Percentiles rank a stretch among this genome's conserved stretches.
Conservation (phyloP, 2,797 vertebrate species). For the Choloepus didactylus region DNA sequence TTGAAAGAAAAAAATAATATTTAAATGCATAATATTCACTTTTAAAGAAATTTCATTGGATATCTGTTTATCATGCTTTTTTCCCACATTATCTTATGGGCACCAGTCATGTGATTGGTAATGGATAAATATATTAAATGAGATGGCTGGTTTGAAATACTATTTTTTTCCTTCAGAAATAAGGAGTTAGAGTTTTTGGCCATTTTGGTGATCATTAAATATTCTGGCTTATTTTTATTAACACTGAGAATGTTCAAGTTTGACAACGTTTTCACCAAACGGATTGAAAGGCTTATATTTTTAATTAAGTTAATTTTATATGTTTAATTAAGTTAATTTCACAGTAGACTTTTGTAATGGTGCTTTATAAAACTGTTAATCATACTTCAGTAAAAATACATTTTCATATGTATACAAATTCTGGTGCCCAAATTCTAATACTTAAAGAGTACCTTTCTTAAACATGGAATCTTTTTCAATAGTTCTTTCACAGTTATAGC, state of each 20-base stretch:
- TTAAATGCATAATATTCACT: not conserved
- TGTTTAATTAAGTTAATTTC: not conserved
- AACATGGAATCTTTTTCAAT: not conserved
- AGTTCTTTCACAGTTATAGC: not conserved
- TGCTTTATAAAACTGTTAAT: not conserved
- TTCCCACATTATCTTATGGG: not conserved
- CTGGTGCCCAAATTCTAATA: not conserved
- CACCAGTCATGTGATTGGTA: not conserved
- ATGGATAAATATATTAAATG: not conserved
- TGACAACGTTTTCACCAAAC: not conserved
- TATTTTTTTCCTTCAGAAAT: not conserved
- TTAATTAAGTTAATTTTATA: not conserved
- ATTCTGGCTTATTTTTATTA: not conserved
- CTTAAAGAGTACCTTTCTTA: not conserved
- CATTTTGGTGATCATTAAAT: not conserved
- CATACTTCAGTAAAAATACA: not conserved
- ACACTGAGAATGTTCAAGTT: not conserved
- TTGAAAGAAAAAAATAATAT: conserved; percentile 46
- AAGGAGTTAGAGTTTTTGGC: not conserved
- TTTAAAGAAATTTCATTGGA: not conserved
- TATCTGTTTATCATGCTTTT: not conserved
- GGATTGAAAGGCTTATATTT: not conserved
- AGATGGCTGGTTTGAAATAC: not conserved
- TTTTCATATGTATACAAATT: not conserved
- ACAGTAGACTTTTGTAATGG: not conserved